Percentiles rank a stretch among this genome's conserved stretches.
Conservation (phyloP, 2,888 invertebrate genomes). For the Thecophora atra region DNA sequence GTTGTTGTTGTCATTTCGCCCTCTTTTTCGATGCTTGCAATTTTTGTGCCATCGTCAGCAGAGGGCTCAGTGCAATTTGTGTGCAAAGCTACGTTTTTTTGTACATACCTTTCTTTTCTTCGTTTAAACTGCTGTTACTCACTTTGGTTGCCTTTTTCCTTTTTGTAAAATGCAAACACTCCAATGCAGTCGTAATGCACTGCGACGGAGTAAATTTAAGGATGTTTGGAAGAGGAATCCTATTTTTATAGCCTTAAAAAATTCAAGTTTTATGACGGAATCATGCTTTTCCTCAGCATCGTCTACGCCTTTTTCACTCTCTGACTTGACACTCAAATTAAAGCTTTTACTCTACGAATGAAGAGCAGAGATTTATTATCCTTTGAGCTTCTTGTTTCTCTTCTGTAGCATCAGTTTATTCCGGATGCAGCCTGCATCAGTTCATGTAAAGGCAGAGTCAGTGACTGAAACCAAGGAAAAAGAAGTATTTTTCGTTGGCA, state of each 20-base stretch:
- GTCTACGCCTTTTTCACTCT: background rate
- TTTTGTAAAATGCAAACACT: background rate
- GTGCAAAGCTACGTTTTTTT: background rate
- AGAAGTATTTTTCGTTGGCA: background rate
- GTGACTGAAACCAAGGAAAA: background rate
- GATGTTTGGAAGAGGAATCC: background rate
- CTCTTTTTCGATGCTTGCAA: background rate
- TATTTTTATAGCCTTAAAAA: background rate
- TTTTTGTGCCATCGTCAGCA: conserved; percentile 4
- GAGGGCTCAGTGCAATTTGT: background rate
- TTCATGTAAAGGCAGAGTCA: background rate
- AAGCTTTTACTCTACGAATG: background rate
- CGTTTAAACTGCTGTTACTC: background rate
- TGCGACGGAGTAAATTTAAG: background rate
- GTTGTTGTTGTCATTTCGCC: background rate
- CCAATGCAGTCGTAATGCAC: background rate
- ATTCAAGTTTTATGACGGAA: too few species aligned
- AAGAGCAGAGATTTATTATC: background rate
- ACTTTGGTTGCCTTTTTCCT: background rate
- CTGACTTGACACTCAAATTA: background rate
- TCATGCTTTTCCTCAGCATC: too few species aligned
- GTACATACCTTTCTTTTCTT: background rate
- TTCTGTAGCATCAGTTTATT: background rate
- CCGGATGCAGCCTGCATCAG: background rate
- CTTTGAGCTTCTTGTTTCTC: background rate